Conservation (phyloP, 2,888 invertebrate species). For the Orchesella flavescens region DNA sequence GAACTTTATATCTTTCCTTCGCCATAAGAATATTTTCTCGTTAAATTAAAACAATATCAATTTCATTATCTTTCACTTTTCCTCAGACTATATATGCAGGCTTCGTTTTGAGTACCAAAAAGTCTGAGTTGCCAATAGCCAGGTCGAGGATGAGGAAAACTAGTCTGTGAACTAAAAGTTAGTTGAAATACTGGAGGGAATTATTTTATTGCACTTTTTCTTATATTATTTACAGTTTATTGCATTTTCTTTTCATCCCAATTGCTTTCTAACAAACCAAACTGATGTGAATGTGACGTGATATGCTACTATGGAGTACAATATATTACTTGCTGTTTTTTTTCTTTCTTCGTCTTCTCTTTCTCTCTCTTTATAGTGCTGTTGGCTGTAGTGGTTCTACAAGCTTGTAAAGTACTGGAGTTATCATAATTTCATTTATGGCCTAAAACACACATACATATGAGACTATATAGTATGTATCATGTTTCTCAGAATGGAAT, state of each 20-base stretch:
- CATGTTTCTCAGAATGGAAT: slow-evolving; percentile 4
- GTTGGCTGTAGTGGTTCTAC: too few species aligned
- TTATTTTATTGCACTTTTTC: slow-evolving; percentile 26
- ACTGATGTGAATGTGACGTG: slow-evolving; percentile 31
- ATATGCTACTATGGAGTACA: slow-evolving; percentile 12
- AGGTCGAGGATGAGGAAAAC: too few species aligned
- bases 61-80: too few species aligned
- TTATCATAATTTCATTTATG: not conserved
- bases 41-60: too few species aligned
- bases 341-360: not conserved
- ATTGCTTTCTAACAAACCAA: slow-evolving; percentile 33
- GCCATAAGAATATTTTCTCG: too few species aligned
- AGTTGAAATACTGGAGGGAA: not conserved
- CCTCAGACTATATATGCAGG: too few species aligned
- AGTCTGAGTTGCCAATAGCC: too few species aligned
- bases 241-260: slow-evolving; percentile 19
- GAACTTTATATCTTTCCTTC: too few species aligned
- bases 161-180: not conserved
- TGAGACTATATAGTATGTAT: not conserved
- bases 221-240: slow-evolving; percentile 33
- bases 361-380: not conserved
- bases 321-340: slow-evolving; percentile 8
- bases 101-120: too few species aligned
- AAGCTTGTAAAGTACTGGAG: not conserved
- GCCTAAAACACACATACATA: not conserved